Conservation (phyloP, 2,888 invertebrate genomes). For the Caenorhabditis virilis region DNA sequence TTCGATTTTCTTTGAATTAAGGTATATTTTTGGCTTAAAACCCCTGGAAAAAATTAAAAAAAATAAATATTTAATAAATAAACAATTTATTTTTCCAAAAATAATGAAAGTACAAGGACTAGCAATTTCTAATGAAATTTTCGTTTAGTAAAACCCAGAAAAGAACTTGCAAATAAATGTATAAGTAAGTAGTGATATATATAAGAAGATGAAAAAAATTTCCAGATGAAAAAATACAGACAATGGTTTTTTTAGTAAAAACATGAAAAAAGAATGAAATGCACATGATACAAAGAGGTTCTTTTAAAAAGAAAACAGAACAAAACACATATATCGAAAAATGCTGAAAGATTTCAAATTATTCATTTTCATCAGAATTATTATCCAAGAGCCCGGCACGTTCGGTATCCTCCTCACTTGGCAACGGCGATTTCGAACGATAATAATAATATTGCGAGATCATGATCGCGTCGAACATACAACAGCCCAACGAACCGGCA, state of each 20-base stretch:
- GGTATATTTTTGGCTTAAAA: background rate
- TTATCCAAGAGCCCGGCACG: slow-evolving; percentile 27
- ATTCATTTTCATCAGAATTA: background rate
- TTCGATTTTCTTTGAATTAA: background rate
- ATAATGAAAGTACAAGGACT: background rate
- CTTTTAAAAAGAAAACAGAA: background rate
- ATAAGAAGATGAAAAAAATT: too few species aligned
- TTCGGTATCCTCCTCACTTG: slow-evolving; percentile 16
- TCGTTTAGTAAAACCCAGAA: background rate
- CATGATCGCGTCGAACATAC: slow-evolving; percentile 70
- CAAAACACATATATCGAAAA: background rate
- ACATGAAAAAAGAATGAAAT: too few species aligned
- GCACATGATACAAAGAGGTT: background rate
- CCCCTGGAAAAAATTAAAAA: background rate
- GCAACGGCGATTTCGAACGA: slow-evolving; percentile 9
- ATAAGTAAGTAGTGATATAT: too few species aligned
- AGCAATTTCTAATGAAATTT: background rate
- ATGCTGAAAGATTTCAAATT: too few species aligned
- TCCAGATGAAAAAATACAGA: too few species aligned
- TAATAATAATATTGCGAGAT: slow-evolving; percentile 67
- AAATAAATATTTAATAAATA: background rate
- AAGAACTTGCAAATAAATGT: background rate
- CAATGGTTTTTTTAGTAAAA: too few species aligned
- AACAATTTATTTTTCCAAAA: background rate
- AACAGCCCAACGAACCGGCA: slow-evolving; percentile 70